Evolutionary conservation across 2,888 invertebrate species (phyloP), one percentile per base, ranked within the genome.

Genomic region (Fissipunctia ypsillon): DNA sequence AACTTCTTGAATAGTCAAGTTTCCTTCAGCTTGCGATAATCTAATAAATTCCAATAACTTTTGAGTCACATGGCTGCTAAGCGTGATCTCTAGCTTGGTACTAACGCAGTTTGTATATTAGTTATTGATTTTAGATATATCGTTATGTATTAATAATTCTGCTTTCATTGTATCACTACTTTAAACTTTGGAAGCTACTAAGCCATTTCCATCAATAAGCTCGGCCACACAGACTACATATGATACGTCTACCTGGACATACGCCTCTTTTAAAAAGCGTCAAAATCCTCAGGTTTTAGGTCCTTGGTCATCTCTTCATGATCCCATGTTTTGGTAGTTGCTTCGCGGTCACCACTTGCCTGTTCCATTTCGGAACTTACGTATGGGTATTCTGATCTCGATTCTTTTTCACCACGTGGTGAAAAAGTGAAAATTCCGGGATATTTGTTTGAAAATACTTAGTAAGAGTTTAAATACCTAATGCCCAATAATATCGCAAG

Each of bases 1-100:
- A 60, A 64, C 57, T 64, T 78, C 64, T 72, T 59, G 64, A 78
- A 64, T 78, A 60, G 57, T 31, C 28, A 63, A 65, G 38, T 68
- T 76, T 64, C 48, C 41, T 76, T 67, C 63, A 22, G 56, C 16
- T 45, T 31, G 54, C 57, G 67, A 68, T 76, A 68, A 79, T 79
- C 80, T 70, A 19, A 64, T 28, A 59, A 45, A 76, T 64, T 61
- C 56, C 28, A 48, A 54, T 64, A 38, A 25, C 0, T 64, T 54
- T 70, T 25, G 5, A 61, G 22, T 48, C 76, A 69, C 31, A n/a
- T 43, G 56, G n/a, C 28, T 3, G 16, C 2, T 19, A 54, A 14
- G 31, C 19, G 31, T 56, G 31, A 16, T 48, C 22, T 22, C 45
- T 67, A 60, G 28, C 35, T 50, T 38, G 19, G 35, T 67, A n/a